Evolutionary conservation across 2,113 vertebrate species (phyloP), one percentile per base, ranked within the genome.

Genomic region (Heterotis niloticus): DNA sequence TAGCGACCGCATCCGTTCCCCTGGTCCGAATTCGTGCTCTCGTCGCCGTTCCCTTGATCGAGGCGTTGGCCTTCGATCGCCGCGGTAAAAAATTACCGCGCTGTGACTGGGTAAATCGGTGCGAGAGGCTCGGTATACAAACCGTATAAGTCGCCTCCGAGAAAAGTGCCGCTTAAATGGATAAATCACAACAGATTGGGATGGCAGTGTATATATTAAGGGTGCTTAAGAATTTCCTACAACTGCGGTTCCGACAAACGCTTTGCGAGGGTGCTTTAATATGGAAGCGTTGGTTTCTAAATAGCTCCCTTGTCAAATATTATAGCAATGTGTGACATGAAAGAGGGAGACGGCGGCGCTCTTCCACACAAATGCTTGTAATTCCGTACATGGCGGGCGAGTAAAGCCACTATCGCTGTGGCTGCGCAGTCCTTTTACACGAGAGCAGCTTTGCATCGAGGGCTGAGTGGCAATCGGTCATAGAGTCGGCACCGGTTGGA

Each of bases 391-490:
- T 60, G 23, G 23, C 60, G 4, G 5, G 20, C 20, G 54, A 60
- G 5, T 28, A 75, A 75, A 60, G 56, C 23, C 14, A 34, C 28
- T 20, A 9, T 20, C 59, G 17, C 16, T 75, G 71, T 74, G 52
- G 70, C 23, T 7, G 59, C 59, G 3, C 20, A 18, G 0, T 29
- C 24, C 18, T 59, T 59, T 56, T 57, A 23, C 4, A 28, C 24
- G 18, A 17, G 13, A 59, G 71, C 23, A 57, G 52, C 51, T 57
- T 74, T 74, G 71, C 5, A 5, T 74, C 13, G 20, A 73, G n/a
- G 71, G 71, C 71, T 73, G 71, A 73, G 54, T 73, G 23, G 51
- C 7, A 69, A 28, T 69, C 16, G 16, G 67, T 34, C 24, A 34
- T 1, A 69, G 67, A 69, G 67, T 13, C 5, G 28, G 9, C 14